phyloP scores from a whole-genome alignment of 2,888 invertebrate genomes.

The Thecophora atra region DNA sequence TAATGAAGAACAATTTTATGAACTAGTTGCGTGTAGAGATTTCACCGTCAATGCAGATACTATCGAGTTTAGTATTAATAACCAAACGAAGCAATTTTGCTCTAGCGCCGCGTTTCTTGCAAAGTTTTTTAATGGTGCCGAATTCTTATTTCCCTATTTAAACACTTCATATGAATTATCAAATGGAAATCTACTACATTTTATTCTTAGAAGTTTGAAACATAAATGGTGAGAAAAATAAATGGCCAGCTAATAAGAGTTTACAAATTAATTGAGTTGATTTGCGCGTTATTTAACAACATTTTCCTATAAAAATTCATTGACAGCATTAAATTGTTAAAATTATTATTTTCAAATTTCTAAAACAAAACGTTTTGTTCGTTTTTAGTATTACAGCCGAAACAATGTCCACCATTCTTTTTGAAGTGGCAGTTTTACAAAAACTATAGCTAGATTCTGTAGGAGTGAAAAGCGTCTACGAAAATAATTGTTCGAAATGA shows the following conservation, averaged over 20 bases:
- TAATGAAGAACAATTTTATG: neutral
- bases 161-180: neutral
- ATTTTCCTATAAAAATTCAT: neutral
- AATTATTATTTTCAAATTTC: neutral
- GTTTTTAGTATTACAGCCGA: neutral
- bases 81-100: conserved; percentile 12
- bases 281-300: neutral
- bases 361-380: neutral
- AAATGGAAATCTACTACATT: conserved; percentile 19
- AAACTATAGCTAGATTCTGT: no score
- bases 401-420: neutral
- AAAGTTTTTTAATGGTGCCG: conserved; percentile 37
- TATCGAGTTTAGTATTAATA: conserved; percentile 33
- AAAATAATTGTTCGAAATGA: no score
- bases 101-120: conserved; percentile 33
- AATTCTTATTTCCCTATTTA: conserved; percentile 30
- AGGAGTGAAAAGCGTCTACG: no score
- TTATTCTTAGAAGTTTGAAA: conserved; percentile 10
- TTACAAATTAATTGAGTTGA: neutral
- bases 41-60: conserved; percentile 21
- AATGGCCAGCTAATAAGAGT: neutral
- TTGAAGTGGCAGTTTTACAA: no score
- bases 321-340: no score
- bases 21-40: conserved; percentile 33
- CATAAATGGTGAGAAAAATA: conserved; percentile 21